Conservation (phyloP, 2,113 vertebrate species). For the Tylochromis polylepis region DNA sequence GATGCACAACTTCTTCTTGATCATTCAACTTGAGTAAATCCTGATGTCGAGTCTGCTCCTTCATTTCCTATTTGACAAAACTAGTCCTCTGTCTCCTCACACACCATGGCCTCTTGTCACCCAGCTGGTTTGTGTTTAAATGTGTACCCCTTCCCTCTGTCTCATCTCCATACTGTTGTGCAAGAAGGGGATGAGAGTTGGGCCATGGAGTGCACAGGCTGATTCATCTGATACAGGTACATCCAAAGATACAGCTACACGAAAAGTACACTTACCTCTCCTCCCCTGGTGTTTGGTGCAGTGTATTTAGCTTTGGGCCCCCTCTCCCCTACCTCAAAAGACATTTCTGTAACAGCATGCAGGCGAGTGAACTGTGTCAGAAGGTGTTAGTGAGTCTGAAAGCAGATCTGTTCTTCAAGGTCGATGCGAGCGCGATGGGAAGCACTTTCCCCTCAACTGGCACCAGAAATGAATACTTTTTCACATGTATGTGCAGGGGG, state of each 20-base stretch:
- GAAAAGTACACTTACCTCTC: constrained; percentile 33
- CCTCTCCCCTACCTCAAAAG: constrained; percentile 36
- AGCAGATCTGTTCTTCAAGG: constrained; percentile 71
- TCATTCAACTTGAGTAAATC: constrained; percentile 43
- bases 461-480: constrained; percentile 39
- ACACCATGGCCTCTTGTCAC: constrained; percentile 40
- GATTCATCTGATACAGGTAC: constrained; percentile 52
- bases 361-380: constrained; percentile 66
- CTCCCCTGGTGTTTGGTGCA: constrained; percentile 38
- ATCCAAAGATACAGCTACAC: constrained; percentile 42
- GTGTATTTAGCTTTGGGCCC: constrained; percentile 48
- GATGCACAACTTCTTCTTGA: not conserved
- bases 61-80: constrained; percentile 55
- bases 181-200: constrained; percentile 32
- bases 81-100: constrained; percentile 36
- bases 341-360: constrained; percentile 70
- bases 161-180: constrained; percentile 33
- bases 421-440: constrained; percentile 36
- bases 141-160: not conserved
- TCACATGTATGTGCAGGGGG: constrained; percentile 14
- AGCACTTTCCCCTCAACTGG: constrained; percentile 46
- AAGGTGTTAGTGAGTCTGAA: constrained; percentile 73
- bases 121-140: constrained; percentile 69
- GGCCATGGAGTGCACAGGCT: constrained; percentile 4
- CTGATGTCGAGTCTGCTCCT: constrained; percentile 44